Evolutionary conservation across 2,888 invertebrate genomes (phyloP), one percentile per base, ranked within the genome.

Genomic region (Caenorhabditis panamensis): DNA sequence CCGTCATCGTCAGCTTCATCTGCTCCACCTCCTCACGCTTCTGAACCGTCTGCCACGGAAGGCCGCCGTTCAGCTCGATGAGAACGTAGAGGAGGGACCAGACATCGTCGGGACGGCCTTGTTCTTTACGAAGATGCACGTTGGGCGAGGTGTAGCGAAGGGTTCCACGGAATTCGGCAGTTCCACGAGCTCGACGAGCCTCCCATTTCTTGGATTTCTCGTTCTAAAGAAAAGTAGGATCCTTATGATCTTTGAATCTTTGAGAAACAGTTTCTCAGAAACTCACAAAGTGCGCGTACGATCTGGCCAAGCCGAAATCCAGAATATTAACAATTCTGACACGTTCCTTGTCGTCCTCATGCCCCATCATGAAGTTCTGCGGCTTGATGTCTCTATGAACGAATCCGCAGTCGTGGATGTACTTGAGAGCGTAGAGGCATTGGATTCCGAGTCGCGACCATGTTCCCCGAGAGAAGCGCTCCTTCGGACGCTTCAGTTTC

Each of bases 31-130:
- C 67, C 5, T 61, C 77, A 18, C 84, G 82, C n/a, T 86, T 86
- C 56, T 75, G 61, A 11, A 68, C 82, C 13, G 59, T 68, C 69
- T 88, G 88, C 88, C 88, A 88, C 37, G 88, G 88, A 31, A 88
- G 84, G 0, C 87, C 87, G 59, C 87, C 87, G 95, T 95, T 91
- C 95, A 96, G 68, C 68, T 87, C 88, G 67, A 89, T 89, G 54
- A 83, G 59, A 47, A 83, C 82, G 76, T 72, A 85, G 26, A 84
- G 44, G 37, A 82, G 72, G 22, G 84, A 81, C 81, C 82, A 83
- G 2, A 84, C 49, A 28, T 84, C 83, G 49, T 82, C 82, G 41
- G 51, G 63, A 0, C 77, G 64, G 1, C 73, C 87, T 61, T 89
- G 88, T 71, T 89, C 89, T 53, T 66, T 71, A 2, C 77, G 67